Conservation (phyloP, 2,113 vertebrate genomes). For the Plecotus auritus region DNA sequence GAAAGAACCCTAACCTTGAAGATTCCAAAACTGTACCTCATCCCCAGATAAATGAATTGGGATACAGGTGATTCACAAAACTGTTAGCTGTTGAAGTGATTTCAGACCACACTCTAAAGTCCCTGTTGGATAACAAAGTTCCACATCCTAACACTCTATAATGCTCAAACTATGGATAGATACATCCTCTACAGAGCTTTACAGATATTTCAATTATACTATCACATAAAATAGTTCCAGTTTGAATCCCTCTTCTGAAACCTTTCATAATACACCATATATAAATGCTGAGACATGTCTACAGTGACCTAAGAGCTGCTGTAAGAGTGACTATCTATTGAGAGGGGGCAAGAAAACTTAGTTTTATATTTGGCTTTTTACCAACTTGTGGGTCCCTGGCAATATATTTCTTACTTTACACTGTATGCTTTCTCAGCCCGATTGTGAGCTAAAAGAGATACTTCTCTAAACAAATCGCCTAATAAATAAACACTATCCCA, state of each 20-base stretch:
- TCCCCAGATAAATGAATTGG: neutral
- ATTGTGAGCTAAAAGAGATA: neutral
- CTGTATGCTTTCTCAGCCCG: neutral
- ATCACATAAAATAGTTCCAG: neutral
- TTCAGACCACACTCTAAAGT: neutral
- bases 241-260: neutral
- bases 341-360: neutral
- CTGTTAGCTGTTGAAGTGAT: neutral
- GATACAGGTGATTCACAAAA: neutral
- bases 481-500: neutral
- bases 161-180: neutral
- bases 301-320: neutral
- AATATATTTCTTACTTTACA: neutral
- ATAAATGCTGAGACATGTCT: neutral
- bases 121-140: neutral
- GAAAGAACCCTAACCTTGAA: neutral
- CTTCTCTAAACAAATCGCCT: neutral
- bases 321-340: neutral
- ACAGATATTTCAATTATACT: neutral
- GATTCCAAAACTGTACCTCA: neutral
- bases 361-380: neutral
- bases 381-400: neutral
- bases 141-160: neutral
- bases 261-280: neutral
- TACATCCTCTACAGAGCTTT: neutral